These are phyloP conservation scores for Mesorhabditis belari DNA, from an alignment of 2,888 invertebrate genomes.

Conservation along the genomic window DNA sequence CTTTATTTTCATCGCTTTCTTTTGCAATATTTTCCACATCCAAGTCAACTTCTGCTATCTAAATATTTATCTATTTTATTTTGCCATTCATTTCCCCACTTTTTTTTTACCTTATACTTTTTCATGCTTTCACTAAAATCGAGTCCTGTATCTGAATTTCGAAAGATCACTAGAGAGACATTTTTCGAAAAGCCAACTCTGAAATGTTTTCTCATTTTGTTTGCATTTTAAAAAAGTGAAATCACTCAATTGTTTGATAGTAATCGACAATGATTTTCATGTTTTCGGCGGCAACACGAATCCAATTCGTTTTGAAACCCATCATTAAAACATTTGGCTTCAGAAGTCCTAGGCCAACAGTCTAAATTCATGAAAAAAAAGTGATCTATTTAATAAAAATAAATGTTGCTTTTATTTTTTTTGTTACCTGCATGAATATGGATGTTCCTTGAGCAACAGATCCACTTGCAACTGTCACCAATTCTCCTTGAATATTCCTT, in stretches of 20 bases:
- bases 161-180: conserved; percentile 17
- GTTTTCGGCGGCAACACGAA: neutral
- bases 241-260: neutral
- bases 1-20: no score
- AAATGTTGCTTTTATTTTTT: no score
- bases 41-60: no score
- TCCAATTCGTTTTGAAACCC: conserved; percentile 20
- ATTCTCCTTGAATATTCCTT: neutral
- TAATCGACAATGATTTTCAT: neutral
- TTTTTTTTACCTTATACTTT: conserved; percentile 9
- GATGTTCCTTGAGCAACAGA: neutral
- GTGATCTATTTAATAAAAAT: neutral
- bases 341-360: conserved; percentile 18
- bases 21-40: no score
- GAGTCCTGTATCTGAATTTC: conserved; percentile 16
- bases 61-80: no score
- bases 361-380: conserved; percentile 7
- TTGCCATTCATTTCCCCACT: no score
- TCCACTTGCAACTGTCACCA: neutral
- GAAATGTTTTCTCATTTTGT: neutral
- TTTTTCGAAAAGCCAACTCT: conserved; percentile 16
- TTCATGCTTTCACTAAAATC: conserved; percentile 14
- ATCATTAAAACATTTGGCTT: conserved; percentile 26
- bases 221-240: neutral
- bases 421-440: neutral